phyloP scores from a whole-genome alignment of 1,140 invertebrate species.

The Gryllus bimaculatus region DNA sequence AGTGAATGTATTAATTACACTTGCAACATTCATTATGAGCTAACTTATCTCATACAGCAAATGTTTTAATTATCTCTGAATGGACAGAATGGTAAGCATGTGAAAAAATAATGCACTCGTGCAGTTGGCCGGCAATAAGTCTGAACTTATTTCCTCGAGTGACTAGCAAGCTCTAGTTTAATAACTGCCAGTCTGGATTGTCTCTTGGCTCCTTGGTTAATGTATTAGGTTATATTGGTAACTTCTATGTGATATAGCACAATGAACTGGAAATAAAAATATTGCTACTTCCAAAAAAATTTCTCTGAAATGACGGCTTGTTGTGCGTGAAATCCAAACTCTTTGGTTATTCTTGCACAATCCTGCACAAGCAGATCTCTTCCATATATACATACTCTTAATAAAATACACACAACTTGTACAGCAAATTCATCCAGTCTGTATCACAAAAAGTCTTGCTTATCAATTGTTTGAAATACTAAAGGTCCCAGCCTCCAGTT shows the following conservation, averaged over 20 bases:
- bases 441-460: not conserved
- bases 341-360: not conserved
- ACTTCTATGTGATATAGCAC: not conserved
- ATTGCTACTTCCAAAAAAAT: not conserved
- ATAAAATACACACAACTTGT: not conserved
- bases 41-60: too few relatives aligned
- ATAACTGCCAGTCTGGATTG: not conserved
- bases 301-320: not conserved
- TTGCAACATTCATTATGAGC: too few relatives aligned
- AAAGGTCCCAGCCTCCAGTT: not conserved
- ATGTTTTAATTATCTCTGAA: not conserved
- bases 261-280: not conserved
- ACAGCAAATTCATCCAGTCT: not conserved
- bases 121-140: not conserved
- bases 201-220: not conserved
- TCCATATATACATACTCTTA: not conserved
- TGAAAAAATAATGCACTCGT: not conserved
- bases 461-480: not conserved
- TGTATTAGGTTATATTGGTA: not conserved
- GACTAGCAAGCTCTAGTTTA: not conserved
- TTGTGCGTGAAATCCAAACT: conserved; percentile 4
- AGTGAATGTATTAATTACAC: not conserved
- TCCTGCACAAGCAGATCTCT: not conserved
- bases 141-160: not conserved
- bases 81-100: not conserved